Base-by-base conservation (phyloP, 1,140 invertebrate genomes). In the Scaptomyza graminum region DNA sequence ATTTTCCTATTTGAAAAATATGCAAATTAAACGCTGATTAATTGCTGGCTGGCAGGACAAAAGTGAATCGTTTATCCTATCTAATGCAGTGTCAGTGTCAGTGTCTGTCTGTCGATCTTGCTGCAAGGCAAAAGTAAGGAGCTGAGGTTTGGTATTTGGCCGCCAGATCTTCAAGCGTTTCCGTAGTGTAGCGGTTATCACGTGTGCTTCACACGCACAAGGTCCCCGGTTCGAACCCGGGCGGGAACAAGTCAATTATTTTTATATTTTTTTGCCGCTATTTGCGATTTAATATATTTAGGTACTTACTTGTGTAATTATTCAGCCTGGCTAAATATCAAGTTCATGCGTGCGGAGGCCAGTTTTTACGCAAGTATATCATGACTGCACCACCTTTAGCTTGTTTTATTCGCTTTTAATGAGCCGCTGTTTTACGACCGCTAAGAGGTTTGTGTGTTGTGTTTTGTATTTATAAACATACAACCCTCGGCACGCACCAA, bases 191-290 rank as follows among this genome's bases (percentile, higher is more conserved):
- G 80, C 81, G 93, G 93, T 94, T 93, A 94, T 94, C 93, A 94
- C 93, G 93, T 94, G 92, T 93, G 93, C 93, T 93, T 94, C 93
- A 94, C 93, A 94, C 93, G 93, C 93, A 93, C 92, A 94, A 94
- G 93, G 93, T 93, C 93, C 92, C 93, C 93, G 93, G 93, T 94
- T 94, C 93, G 93, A 94, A 92, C 93, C 93, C 93, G 92, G 93
- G 93, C 93, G 93, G 92, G 92, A 93, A 92, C 93, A 94, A 46
- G 0, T 7, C n/a, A 1, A 1, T 16, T 12, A 25, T 11, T 34
- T 0, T 22, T 12, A 28, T 11, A 8, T 25, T 4, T 37, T 63
- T 67, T 67, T 28, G 55, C 18, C 41, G 43, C 25, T 34, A 22
- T 50, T 47, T 39, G 41, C 13, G 5, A 44, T 11, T 15, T 62